Base-by-base conservation (phyloP, 2,888 invertebrate species). In the Ctena decussata region DNA sequence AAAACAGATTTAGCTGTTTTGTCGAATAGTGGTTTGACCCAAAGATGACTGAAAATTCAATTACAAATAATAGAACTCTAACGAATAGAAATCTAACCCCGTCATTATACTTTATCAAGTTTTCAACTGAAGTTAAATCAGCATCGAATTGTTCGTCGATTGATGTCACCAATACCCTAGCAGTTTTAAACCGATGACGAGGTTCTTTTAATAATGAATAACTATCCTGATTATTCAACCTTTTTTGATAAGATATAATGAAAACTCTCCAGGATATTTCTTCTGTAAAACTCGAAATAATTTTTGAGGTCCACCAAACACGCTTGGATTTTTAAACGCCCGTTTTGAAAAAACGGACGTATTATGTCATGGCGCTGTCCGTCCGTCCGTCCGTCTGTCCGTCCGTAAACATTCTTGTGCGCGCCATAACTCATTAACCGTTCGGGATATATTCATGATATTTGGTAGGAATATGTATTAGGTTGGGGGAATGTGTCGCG, bases 11-110 rank as follows among this genome's bases (percentile, higher is more conserved):
- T 84, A 18, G 83, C 74, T 0, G 60, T 71, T 37, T 76, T 80
- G 32, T 80, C 71, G n/a, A 39, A 57, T n/a, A 84, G 35, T n/a
- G 83, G 76, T 76, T 44, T 35, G 18, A 83, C 71, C 57, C 71
- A 70, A 2, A 83, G 35, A 72, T 60, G 24, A 46, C 65, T 75
- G 18, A 37, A 76, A 8, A 72, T 39, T 37, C 72, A 72, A 24
- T 84, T 71, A n/a, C n/a, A n/a, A n/a, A n/a, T 24, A 71, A 71
- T 39, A 37, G 39, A 3, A 84, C 71, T 11, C 57, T 79, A 37
- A 39, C 30, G n/a, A 80, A 44, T 18, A 84, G 41, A 73, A 35
- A 80, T 39, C 71, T 60, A 18, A 80, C 39, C 15, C 69, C 77
- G 60, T 84, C 77, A 41, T 80, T 84, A 15, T 76, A 41, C 11